Percentiles rank a stretch among this genome's conserved stretches.
Evolutionary conservation across 2,113 vertebrate genomes (phyloP).

Genomic region (Solenodon paradoxus): DNA sequence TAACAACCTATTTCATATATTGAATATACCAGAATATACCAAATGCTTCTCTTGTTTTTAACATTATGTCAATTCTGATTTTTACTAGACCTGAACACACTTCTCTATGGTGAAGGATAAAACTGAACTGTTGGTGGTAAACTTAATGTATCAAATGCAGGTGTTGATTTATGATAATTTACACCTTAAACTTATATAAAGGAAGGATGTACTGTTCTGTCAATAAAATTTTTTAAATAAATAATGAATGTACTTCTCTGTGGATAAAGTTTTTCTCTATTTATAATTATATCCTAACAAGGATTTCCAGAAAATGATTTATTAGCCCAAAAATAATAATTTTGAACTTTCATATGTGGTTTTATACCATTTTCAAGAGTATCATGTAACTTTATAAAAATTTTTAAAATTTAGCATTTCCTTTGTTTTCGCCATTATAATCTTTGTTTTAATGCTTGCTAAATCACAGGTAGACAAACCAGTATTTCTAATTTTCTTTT

Average conservation of each 20-base stretch:
- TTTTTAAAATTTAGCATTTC: background rate
- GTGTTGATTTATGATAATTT: too few relatives aligned
- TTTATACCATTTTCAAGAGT: too few relatives aligned
- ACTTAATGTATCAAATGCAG: too few relatives aligned
- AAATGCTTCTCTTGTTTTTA: background rate
- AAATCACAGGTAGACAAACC: background rate
- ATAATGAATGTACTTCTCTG: background rate
- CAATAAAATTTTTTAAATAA: too few relatives aligned
- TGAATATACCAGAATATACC: background rate
- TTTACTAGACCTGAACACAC: background rate
- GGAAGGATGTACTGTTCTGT: too few relatives aligned
- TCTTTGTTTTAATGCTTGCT: background rate
- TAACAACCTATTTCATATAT: background rate
- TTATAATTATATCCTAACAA: background rate
- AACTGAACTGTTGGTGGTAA: too few relatives aligned
- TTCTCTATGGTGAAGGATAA: background rate
- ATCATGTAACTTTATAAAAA: background rate
- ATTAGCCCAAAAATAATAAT: background rate
- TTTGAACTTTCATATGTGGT: too few relatives aligned
- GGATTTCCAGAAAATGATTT: background rate
- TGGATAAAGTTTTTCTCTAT: background rate
- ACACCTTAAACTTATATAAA: too few relatives aligned
- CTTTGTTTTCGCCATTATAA: background rate
- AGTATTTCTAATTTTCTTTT: background rate
- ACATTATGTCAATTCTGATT: background rate